Evolutionary conservation across 1,140 invertebrate genomes (phyloP), one percentile per base, ranked within the genome.

Genomic region (Aphaenogaster ashmeadi): DNA sequence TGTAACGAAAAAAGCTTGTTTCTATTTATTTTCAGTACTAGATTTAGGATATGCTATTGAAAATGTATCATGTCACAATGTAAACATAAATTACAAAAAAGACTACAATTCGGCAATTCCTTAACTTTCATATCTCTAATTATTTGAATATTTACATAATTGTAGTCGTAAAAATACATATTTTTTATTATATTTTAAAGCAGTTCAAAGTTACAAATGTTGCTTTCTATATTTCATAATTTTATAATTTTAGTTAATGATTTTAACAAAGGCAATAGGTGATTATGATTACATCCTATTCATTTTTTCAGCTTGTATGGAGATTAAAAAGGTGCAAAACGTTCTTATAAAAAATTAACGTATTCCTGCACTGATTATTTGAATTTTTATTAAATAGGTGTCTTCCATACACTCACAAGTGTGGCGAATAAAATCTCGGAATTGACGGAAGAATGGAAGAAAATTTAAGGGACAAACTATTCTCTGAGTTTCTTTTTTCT

Each of bases 171-270:
- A 64, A n/a, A 83, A 47, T 11, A 50, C 18, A 27, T 62, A 67
- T 60, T 80, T 67, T 54, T 58, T n/a, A 44, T 21, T 86, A 47
- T 50, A 74, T 44, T 89, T 66, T 41, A 41, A 72, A 83, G 69
- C 27, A 81, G 56, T 72, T 67, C 44, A 38, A 88, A 86, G 85
- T 93, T 94, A 93, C 92, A 92, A 94, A 94, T 94, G 93, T 94
- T 94, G 94, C 89, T 94, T 95, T 94, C 90, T 88, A 80, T 89
- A 91, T 71, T 92, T 92, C 87, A 91, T 90, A 88, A 88, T 91
- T 78, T 88, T 88, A 90, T 87, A 75, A 90, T 79, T 90, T 89
- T 91, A 75, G 60, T 91, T 83, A 77, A 36, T 91, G 69, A 74
- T 74, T 77, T 89, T 87, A 80, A 86, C 64, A 71, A 78, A 62